Conservation (phyloP, 1,140 invertebrate species). For the Solen grandis region DNA sequence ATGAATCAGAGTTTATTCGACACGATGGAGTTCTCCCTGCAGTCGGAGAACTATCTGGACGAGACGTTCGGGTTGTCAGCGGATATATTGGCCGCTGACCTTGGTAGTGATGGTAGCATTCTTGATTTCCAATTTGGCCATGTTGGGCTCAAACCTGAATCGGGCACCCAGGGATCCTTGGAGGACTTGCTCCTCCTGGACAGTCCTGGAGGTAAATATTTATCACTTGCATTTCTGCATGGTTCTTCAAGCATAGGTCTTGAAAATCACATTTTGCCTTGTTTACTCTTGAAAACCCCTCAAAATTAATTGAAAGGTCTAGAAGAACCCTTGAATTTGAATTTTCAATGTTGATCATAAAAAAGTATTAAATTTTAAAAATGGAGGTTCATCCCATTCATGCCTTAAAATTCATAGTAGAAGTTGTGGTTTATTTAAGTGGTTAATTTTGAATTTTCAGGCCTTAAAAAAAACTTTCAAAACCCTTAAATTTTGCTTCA, state of each 20-base stretch:
- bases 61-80: slow-evolving; percentile 38
- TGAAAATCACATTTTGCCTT: not conserved
- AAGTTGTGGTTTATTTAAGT: not conserved
- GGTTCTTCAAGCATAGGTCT: too few species aligned
- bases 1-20: not conserved
- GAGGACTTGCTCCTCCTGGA: slow-evolving; percentile 46
- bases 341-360: not conserved
- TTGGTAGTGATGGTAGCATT: slow-evolving; percentile 39
- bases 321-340: not conserved
- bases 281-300: not conserved
- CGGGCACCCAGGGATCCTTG: slow-evolving; percentile 24
- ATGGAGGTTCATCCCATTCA: not conserved
- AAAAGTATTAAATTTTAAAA: not conserved
- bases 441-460: not conserved
- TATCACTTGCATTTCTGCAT: not conserved
- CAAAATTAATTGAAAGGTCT: not conserved
- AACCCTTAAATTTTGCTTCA: too few species aligned
- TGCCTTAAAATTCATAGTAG: too few species aligned
- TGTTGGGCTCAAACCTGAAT: slow-evolving; percentile 22
- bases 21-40: slow-evolving; percentile 28
- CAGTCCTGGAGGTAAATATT: slow-evolving; percentile 16
- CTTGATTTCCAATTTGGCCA: slow-evolving; percentile 31
- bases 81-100: slow-evolving; percentile 47
- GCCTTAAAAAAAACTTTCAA: too few species aligned
- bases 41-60: slow-evolving; percentile 32